Conservation (phyloP, 2,888 invertebrate genomes). For the Petrophora chlorosata region DNA sequence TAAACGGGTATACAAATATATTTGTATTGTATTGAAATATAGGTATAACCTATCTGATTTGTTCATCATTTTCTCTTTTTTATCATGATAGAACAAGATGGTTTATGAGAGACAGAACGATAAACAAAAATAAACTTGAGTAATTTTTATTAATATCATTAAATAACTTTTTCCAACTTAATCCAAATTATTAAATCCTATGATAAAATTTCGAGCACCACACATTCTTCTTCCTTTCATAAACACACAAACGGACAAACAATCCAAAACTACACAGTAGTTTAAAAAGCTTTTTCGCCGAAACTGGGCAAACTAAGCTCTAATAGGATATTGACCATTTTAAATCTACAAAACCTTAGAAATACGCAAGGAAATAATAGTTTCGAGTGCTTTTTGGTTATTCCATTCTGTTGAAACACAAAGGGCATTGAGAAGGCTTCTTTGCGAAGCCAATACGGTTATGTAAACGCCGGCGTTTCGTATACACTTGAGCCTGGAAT, state of each 20-base stretch:
- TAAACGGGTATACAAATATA: too few species aligned
- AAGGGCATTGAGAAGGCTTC: slow-evolving; percentile 54
- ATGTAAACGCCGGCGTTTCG: slow-evolving; percentile 72
- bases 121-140: too few species aligned
- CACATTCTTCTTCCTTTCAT: background rate
- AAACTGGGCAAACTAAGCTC: slow-evolving; percentile 55
- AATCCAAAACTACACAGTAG: slow-evolving; percentile 27
- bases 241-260: background rate
- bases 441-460: slow-evolving; percentile 54
- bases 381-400: slow-evolving; percentile 64
- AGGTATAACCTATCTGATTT: too few species aligned
- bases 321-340: slow-evolving; percentile 68
- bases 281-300: slow-evolving; percentile 45
- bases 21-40: too few species aligned
- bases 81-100: too few species aligned
- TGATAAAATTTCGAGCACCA: background rate
- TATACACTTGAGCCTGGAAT: background rate
- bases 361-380: slow-evolving; percentile 69
- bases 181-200: too few species aligned
- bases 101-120: too few species aligned
- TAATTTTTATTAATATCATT: background rate
- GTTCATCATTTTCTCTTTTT: too few species aligned
- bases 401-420: slow-evolving; percentile 65
- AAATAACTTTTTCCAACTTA: too few species aligned
- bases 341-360: slow-evolving; percentile 53